Evolutionary conservation across 2,797 vertebrate genomes (phyloP), one percentile per base, ranked within the genome.

Genomic region (Botia almorhae): DNA sequence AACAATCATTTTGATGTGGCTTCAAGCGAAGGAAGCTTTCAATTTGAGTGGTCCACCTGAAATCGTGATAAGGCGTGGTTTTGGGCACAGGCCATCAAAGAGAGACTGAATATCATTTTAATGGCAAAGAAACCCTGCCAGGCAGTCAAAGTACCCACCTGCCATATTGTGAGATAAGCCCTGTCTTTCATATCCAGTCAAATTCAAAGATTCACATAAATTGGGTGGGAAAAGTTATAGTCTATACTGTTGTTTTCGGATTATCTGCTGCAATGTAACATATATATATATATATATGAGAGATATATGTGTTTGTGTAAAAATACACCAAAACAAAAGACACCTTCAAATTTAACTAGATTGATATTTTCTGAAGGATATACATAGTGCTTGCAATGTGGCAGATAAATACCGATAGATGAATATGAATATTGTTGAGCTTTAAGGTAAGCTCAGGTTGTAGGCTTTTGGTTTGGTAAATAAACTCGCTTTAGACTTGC

Each of bases 91-190:
- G 85, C 85, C 92, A 91, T 93, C 89, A 93, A 88, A 91, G 73
- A 86, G 87, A 90, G 86, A 91, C 87, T 91, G 90, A 92, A 93
- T 91, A 93, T 94, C 83, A 88, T 91, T 92, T 93, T 93, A 94
- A 93, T 94, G 89, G 90, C 87, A 87, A 87, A 88, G 80, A 74
- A 87, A 13, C 63, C 23, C 56, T 67, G 76, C 53, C 21, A 50
- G 91, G 89, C 90, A 88, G 90, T 87, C 85, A 74, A 87, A 39
- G 76, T 88, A 86, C 87, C 88, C 89, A 90, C 87, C 92, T 93
- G 92, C 87, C 94, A 94, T 91, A 89, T 91, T 89, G 85, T 89
- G 88, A 89, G 90, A 91, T 87, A 87, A 88, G 88, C 82, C 86
- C 78, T 88, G 91, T 92, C 93, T 93, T 89, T 93, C 92, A 93